phyloP scores from a whole-genome alignment of 2,113 vertebrate genomes.

The Onychostruthus taczanowskii region DNA sequence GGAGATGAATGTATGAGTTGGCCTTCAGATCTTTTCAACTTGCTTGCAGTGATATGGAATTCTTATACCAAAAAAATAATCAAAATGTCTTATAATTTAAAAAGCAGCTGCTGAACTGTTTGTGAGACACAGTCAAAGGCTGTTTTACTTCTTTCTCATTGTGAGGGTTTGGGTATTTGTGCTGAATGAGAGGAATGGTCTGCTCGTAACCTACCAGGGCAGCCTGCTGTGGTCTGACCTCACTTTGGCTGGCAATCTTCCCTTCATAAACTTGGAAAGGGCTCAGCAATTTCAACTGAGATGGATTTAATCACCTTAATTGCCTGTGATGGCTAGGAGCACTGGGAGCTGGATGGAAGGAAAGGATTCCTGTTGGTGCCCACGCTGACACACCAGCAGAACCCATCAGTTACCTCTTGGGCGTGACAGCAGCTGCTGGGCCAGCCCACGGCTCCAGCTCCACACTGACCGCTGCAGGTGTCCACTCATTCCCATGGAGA shows the following conservation, averaged over 20 bases:
- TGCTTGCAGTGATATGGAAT: neutral
- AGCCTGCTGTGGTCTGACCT: neutral
- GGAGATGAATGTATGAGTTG: neutral
- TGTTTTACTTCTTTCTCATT: neutral
- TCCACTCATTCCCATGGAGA: neutral
- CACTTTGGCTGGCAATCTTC: fast-evolving
- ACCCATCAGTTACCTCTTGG: neutral
- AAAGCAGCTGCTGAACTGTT: neutral
- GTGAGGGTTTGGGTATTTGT: neutral
- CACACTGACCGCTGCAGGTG: neutral
- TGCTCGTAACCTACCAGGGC: neutral
- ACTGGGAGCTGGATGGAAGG: neutral
- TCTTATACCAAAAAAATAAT: neutral
- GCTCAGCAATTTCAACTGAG: neutral
- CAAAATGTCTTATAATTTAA: neutral
- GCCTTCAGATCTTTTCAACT: neutral
- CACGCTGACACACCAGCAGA: neutral
- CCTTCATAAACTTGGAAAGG: neutral
- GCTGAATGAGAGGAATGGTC: neutral
- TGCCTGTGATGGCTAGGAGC: neutral
- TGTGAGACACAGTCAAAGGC: neutral
- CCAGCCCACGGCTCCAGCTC: neutral
- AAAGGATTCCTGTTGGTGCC: neutral
- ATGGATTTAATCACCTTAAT: neutral
- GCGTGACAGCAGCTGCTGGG: neutral